Base-by-base conservation (phyloP, 2,888 invertebrate genomes). In the Nematopogon swammerdamellus region DNA sequence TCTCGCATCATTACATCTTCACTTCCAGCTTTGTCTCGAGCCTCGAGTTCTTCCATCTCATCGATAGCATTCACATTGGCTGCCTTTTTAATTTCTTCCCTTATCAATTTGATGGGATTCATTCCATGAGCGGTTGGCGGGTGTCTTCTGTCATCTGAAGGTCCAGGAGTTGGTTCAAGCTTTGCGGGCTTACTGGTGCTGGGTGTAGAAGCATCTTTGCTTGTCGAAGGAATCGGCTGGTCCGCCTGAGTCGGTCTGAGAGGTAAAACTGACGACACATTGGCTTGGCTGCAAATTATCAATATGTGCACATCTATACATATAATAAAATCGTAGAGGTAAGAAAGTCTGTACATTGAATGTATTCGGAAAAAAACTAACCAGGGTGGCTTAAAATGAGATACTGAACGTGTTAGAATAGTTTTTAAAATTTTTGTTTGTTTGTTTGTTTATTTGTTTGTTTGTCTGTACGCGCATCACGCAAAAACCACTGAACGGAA, bases 191-290 rank as follows among this genome's bases (percentile, higher is more conserved):
- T 6, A 14, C n/a, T 36, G 11, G 36, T 8, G n/a, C 11, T 14
- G 11, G 36, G 6, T 36, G 8, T 3, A 8, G 11, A 3, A 6
- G 25, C 4, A 14, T 36, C 8, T 8, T 36, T 36, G 14, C 14
- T 14, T 14, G 3, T 36, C 3, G 36, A 36, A 14, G 36, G 36
- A 14, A 14, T 14, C 36, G n/a, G n/a, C 14, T 6, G 11, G 6
- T 36, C 36, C 8, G n/a, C 36, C 11, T 8, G 36, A 8, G 8
- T 3, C 8, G 36, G 36, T 36, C n/a, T 36, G 3, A 14, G 36
- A 3, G 36, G 70, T 67, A 84, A 53, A 16, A 84, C 81, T 48
- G 81, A 68, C 57, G 86, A 83, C 5, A 90, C 85, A 72, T 89
- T 89, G 1, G 90, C 89, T 73, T 91, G 91, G 16, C 83, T 83